A percentile compares a stretch with the other conserved stretches of the same genome.
These are phyloP conservation scores for Mustela nigripes DNA, from an alignment of 2,113 vertebrate genomes.

Conservation along the genomic window DNA sequence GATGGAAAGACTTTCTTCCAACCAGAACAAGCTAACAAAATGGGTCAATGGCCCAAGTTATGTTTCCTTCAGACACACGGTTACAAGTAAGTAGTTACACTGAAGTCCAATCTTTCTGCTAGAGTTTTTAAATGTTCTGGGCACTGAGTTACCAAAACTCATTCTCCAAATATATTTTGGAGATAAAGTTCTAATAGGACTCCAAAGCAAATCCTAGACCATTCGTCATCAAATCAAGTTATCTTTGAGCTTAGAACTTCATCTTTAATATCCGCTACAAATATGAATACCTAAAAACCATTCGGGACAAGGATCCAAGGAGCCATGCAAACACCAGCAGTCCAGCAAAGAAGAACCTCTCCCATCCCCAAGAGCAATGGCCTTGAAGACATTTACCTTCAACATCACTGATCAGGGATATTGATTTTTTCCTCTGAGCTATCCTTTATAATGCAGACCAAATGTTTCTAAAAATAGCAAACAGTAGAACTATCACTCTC, in stretches of 20 bases:
- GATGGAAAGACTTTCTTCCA: neutral
- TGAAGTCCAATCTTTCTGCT: neutral
- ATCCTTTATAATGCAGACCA: neutral
- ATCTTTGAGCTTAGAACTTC: neutral
- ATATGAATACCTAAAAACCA: neutral
- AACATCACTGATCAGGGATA: constrained; percentile 46
- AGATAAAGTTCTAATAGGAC: neutral
- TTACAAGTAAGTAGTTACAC: neutral
- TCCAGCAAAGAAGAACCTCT: neutral
- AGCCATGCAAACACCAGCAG: neutral
- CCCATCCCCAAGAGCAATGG: neutral
- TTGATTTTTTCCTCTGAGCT: constrained; percentile 21
- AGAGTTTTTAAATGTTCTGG: neutral
- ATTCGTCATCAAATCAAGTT: neutral
- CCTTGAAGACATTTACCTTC: neutral
- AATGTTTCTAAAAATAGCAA: constrained; percentile 63
- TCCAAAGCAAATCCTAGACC: neutral
- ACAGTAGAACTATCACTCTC: neutral
- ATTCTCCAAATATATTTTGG: neutral
- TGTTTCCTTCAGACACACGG: neutral
- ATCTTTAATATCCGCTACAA: constrained; percentile 3
- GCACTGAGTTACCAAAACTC: neutral
- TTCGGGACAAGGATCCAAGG: neutral
- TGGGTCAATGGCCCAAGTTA: neutral
- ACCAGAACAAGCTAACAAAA: neutral